phyloP scores from a whole-genome alignment of 35 echinoderm and acorn worm species.

The Diadema setosum region DNA sequence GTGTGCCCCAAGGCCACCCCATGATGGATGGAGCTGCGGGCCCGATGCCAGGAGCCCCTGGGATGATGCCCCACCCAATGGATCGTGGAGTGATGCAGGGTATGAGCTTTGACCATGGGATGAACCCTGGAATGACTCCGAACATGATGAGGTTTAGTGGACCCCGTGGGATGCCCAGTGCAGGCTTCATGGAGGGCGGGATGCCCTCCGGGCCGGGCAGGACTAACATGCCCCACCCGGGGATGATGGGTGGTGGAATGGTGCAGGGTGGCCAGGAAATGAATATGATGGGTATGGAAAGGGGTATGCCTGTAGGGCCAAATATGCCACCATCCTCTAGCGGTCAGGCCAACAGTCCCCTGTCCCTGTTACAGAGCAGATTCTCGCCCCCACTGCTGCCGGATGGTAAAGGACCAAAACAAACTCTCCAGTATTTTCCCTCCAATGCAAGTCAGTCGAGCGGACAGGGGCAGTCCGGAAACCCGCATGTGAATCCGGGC shows the following conservation, averaged over 20 bases:
- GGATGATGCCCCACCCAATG: slow-evolving; percentile 36
- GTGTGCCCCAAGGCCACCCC: not conserved
- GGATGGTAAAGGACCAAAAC: slow-evolving; percentile 96
- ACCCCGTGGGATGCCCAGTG: not conserved
- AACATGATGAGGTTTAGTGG: slow-evolving; percentile 25
- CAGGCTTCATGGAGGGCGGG: slow-evolving; percentile 1
- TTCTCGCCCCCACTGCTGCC: slow-evolving; percentile 93
- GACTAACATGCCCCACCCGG: slow-evolving; percentile 8
- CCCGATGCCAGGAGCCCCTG: not conserved
- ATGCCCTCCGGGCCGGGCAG: slow-evolving; percentile 5
- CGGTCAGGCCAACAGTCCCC: slow-evolving; percentile 65
- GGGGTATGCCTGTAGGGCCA: not conserved
- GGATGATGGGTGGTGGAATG: slow-evolving; percentile 5
- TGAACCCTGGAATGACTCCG: slow-evolving; percentile 4
- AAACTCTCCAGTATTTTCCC: slow-evolving; percentile 99
- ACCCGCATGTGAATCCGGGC: slow-evolving; percentile 83
- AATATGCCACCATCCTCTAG: not conserved
- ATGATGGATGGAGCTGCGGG: slow-evolving; percentile 7
- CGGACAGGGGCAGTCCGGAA: slow-evolving; percentile 68
- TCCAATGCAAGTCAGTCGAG: slow-evolving; percentile 33
- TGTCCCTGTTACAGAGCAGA: slow-evolving; percentile 83
- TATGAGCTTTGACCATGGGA: slow-evolving; percentile 18
- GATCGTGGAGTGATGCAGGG: slow-evolving; percentile 46
- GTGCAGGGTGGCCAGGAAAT: not conserved
- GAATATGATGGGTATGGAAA: not conserved